Conservation (phyloP, 2,797 vertebrate genomes). For the Scolopax rusticola region DNA sequence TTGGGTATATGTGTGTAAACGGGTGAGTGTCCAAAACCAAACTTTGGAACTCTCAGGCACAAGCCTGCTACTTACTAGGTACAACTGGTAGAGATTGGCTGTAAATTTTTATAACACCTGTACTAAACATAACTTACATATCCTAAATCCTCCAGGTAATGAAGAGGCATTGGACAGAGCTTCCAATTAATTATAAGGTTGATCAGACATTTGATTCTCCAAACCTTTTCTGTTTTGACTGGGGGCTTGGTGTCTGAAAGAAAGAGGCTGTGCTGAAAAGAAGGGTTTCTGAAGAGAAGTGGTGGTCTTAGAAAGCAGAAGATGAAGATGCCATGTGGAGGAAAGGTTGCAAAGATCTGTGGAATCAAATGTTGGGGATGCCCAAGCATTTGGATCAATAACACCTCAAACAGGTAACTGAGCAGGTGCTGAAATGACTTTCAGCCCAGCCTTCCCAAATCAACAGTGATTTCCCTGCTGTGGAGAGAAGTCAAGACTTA, state of each 20-base stretch:
- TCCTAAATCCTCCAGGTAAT: background rate
- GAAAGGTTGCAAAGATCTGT: fast-evolving
- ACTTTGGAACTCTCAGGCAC: background rate
- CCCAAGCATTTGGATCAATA: background rate
- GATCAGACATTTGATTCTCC: background rate
- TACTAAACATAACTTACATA: background rate
- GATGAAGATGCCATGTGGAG: background rate
- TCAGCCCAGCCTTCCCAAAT: fast-evolving
- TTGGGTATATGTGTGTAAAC: background rate
- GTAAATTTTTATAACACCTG: background rate
- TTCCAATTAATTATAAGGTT: background rate
- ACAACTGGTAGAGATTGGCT: background rate
- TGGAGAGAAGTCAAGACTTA: background rate
- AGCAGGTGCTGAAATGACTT: background rate
- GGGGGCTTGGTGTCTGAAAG: background rate
- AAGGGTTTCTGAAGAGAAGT: background rate
- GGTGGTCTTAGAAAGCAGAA: background rate
- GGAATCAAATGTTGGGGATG: background rate
- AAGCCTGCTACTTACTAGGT: background rate
- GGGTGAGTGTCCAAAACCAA: background rate
- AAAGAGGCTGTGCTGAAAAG: background rate
- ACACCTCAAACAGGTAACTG: background rate
- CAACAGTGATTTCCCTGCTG: background rate
- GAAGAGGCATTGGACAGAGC: background rate
- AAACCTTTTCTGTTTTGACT: background rate